Percentiles rank a stretch among this genome's conserved stretches.
phyloP scores from a whole-genome alignment of 2,888 invertebrate species.

The Lucinisca nassula region DNA sequence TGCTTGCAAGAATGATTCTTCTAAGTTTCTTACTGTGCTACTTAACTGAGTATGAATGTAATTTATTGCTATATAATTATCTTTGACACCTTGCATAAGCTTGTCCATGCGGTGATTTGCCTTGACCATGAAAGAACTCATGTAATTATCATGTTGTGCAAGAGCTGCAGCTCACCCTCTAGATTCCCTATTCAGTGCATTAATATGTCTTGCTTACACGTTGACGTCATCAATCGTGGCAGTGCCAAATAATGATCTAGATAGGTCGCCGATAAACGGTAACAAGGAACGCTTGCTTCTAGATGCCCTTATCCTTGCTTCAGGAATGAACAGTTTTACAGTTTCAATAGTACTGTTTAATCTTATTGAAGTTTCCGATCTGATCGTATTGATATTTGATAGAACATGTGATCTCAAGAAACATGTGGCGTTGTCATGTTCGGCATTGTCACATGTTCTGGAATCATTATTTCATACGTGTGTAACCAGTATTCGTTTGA shows the following conservation, averaged over 20 bases:
- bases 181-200: neutral
- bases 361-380: neutral
- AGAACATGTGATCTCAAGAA: conserved; percentile 13
- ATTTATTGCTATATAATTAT: conserved; percentile 22
- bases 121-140: conserved; percentile 29
- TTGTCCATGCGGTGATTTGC: conserved; percentile 23
- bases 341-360: conserved; percentile 3
- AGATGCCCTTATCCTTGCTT: neutral
- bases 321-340: neutral
- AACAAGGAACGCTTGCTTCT: conserved; percentile 37
- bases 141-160: neutral
- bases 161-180: neutral
- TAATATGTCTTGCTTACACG: conserved; percentile 36
- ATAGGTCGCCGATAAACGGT: conserved; percentile 57
- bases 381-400: conserved; percentile 25
- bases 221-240: conserved; percentile 62
- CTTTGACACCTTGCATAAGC: conserved; percentile 4
- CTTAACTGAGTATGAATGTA: neutral
- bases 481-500: conserved; percentile 57
- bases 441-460: conserved; percentile 16
- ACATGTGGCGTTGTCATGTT: conserved; percentile 15
- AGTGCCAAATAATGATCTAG: conserved; percentile 54
- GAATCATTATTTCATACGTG: conserved; percentile 53
- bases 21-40: neutral
- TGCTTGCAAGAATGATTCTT: neutral